Percentiles rank a stretch among this genome's conserved stretches.
Conservation (phyloP, 1,140 invertebrate species). For the Eueides isabella region DNA sequence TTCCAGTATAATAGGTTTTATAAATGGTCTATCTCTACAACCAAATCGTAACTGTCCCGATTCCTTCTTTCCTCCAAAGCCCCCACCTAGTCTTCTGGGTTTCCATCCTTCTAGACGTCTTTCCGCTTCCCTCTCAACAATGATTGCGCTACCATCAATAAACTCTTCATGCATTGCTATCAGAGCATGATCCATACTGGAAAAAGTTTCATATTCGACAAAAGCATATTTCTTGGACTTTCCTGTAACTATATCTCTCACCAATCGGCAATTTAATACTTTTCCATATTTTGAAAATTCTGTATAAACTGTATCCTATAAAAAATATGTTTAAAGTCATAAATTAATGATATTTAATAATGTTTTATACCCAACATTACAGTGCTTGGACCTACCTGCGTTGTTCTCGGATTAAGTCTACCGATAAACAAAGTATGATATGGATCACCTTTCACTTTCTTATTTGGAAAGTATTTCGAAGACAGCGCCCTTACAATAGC, state of each 20-base stretch:
- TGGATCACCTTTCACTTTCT: conserved; percentile 86
- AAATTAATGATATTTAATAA: background rate
- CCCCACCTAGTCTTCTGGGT: conserved; percentile 92
- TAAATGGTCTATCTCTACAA: conserved; percentile 89
- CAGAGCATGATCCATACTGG: conserved; percentile 84
- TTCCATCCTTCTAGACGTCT: conserved; percentile 86
- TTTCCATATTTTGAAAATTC: conserved; percentile 87
- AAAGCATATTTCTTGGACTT: conserved; percentile 93
- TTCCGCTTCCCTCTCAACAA: conserved; percentile 88
- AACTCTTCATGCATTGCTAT: conserved; percentile 82
- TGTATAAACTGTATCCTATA: conserved; percentile 81
- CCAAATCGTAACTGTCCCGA: conserved; percentile 95
- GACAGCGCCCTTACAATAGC: conserved; percentile 88
- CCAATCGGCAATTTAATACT: conserved; percentile 86
- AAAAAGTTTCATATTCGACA: conserved; percentile 87
- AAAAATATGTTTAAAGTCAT: conserved; percentile 29
- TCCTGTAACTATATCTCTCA: conserved; percentile 92
- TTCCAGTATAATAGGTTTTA: conserved; percentile 82
- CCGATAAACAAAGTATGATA: conserved; percentile 90
- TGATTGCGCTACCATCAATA: conserved; percentile 84
- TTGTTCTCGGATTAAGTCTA: conserved; percentile 88
- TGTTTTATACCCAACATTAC: background rate
- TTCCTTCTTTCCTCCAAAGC: conserved; percentile 93
- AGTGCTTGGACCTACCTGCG: conserved; percentile 77
- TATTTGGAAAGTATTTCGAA: conserved; percentile 87